A percentile compares a stretch with the other conserved stretches of the same genome.
These are phyloP conservation scores for Drosophila mayaguana DNA, from an alignment of 2,888 invertebrate genomes.

Conservation along the genomic window DNA sequence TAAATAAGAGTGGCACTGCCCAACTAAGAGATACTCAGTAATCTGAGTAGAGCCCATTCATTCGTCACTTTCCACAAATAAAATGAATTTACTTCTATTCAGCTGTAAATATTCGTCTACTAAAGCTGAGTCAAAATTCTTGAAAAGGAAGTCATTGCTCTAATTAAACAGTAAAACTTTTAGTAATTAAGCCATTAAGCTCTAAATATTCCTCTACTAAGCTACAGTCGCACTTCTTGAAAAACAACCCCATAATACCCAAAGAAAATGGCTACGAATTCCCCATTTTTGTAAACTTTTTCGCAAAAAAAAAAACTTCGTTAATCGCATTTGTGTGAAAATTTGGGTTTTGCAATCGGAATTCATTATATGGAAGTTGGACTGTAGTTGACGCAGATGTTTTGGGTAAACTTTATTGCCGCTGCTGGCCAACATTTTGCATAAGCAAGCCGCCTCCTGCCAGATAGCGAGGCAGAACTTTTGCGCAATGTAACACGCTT, in stretches of 20 bases:
- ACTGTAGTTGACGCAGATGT: conserved; percentile 21
- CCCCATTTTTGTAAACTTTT: not conserved
- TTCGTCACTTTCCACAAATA: not conserved
- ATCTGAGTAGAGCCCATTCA: no score
- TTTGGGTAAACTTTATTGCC: conserved; percentile 19
- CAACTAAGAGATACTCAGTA: not conserved
- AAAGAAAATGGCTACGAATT: not conserved
- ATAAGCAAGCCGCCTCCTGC: conserved; percentile 25
- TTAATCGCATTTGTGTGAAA: conserved; percentile 6
- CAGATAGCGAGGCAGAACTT: conserved; percentile 32
- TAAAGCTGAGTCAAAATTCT: not conserved
- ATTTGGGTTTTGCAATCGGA: not conserved
- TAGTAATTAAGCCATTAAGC: conserved; percentile 2
- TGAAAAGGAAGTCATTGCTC: no score
- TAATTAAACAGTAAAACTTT: not conserved
- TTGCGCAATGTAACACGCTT: conserved; percentile 34
- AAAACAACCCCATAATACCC: not conserved
- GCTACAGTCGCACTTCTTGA: not conserved
- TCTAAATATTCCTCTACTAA: not conserved
- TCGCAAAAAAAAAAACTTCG: not conserved
- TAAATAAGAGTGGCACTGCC: not conserved
- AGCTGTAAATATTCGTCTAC: not conserved
- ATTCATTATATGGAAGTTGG: not conserved
- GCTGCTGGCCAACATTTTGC: conserved; percentile 13
- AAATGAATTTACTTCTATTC: not conserved